These are phyloP conservation scores for Eupithecia subumbrata DNA, from an alignment of 2,888 invertebrate genomes.

Conservation along the genomic window DNA sequence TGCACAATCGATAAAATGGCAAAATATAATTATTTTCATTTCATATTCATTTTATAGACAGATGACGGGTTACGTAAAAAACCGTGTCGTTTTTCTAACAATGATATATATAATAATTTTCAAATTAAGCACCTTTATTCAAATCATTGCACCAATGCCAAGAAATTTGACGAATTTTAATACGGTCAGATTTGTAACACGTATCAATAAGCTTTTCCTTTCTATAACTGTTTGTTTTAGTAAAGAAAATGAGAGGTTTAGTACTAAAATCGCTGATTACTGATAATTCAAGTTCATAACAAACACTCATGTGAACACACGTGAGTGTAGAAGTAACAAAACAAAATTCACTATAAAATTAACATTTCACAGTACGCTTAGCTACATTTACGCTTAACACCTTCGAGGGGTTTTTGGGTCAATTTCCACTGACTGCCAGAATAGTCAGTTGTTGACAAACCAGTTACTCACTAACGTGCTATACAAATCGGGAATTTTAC, in stretches of 20 bases:
- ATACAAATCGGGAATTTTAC: not conserved
- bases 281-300: not conserved
- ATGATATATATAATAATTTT: not conserved
- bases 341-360: not conserved
- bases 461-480: not conserved
- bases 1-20: slow-evolving; percentile 7
- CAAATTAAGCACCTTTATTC: slow-evolving; percentile 10
- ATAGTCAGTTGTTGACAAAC: not conserved
- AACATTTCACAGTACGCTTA: slow-evolving; percentile 8
- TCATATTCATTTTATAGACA: not conserved
- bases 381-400: not conserved
- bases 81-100: slow-evolving; percentile 3
- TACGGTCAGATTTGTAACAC: not conserved
- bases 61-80: not conserved
- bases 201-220: not conserved
- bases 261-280: not conserved
- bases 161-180: not conserved
- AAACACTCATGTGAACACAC: not conserved
- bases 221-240: not conserved
- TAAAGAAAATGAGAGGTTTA: not conserved
- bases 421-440: not conserved
- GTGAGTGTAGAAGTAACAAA: not conserved
- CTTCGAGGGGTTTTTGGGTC: not conserved
- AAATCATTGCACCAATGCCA: slow-evolving; percentile 15
- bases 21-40: not conserved